These are phyloP conservation scores for Centroberyx gerrardi DNA, from an alignment of 2,797 vertebrate species.

Conservation along the genomic window DNA sequence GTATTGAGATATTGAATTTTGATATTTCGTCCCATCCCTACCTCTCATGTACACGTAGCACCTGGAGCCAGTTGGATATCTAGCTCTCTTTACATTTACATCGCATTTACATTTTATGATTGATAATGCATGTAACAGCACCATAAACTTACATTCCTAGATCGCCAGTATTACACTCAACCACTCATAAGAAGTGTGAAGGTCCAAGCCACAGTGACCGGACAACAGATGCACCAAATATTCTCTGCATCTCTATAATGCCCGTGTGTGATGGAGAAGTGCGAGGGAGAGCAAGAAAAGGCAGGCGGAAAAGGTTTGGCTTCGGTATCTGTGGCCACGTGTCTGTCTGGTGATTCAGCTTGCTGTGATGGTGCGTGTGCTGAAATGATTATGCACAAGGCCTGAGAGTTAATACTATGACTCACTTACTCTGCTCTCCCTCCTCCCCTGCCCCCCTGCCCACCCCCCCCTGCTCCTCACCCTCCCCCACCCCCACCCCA, in stretches of 20 bases:
- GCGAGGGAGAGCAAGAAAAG: constrained; percentile 22
- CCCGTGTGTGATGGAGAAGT: constrained; percentile 5
- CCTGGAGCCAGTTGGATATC: no score
- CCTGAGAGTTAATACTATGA: constrained; percentile 71
- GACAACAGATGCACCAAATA: background rate
- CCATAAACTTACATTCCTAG: no score
- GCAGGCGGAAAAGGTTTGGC: constrained; percentile 51
- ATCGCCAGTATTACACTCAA: no score
- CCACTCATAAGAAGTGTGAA: background rate
- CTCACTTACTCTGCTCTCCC: constrained; percentile 66
- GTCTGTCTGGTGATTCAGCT: constrained; percentile 81
- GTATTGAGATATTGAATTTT: no score
- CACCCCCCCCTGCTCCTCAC: constrained; percentile 13
- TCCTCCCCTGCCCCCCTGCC: constrained; percentile 14
- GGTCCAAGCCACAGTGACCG: background rate
- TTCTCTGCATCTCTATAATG: background rate
- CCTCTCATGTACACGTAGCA: no score
- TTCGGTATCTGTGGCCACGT: constrained; percentile 59
- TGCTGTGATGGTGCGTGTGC: constrained; percentile 71
- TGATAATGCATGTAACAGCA: no score
- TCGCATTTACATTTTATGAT: no score
- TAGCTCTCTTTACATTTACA: no score
- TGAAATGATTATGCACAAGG: constrained; percentile 73
- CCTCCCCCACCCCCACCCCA: constrained; percentile 44
- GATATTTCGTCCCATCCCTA: no score